These are phyloP conservation scores for Drosophila diplacantha DNA, from an alignment of 2,888 invertebrate species.

Conservation along the genomic window DNA sequence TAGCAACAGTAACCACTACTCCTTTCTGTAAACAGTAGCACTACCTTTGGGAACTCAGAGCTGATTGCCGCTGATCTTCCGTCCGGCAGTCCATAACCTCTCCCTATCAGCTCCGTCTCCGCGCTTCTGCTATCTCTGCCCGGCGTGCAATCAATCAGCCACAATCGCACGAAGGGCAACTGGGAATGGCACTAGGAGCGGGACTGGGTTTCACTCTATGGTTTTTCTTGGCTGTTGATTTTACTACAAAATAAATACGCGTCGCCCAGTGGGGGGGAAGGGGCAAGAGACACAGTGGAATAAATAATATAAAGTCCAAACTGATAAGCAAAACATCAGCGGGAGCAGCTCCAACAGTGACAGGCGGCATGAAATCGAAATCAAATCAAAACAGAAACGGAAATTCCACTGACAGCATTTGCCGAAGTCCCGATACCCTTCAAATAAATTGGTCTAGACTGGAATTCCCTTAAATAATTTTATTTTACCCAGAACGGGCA, in stretches of 20 bases:
- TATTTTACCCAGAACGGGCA: conserved; percentile 1
- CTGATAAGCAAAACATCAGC: conserved; percentile 57
- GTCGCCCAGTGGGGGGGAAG: conserved; percentile 23
- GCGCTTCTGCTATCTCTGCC: conserved; percentile 19
- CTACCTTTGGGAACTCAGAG: neutral
- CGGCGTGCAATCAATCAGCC: conserved; percentile 34
- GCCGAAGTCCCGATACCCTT: conserved; percentile 16
- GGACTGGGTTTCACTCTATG: conserved; percentile 12
- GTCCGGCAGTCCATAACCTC: conserved; percentile 8
- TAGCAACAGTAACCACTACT: neutral
- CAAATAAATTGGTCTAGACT: neutral
- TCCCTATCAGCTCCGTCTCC: conserved; percentile 20
- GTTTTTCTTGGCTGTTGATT: conserved; percentile 50
- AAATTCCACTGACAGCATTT: neutral
- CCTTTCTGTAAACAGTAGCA: neutral
- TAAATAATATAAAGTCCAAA: conserved; percentile 66
- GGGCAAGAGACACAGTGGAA: conserved; percentile 42
- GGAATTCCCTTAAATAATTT: neutral
- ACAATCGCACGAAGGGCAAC: conserved; percentile 25
- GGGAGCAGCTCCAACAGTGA: conserved; percentile 18
- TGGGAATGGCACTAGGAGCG: conserved; percentile 4
- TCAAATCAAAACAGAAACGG: conserved; percentile 52
- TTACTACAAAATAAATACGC: conserved; percentile 60
- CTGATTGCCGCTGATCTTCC: conserved; percentile 15
- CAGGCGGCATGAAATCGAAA: conserved; percentile 51